Conservation (phyloP, 2,113 vertebrate genomes). For the Labeo catla region DNA sequence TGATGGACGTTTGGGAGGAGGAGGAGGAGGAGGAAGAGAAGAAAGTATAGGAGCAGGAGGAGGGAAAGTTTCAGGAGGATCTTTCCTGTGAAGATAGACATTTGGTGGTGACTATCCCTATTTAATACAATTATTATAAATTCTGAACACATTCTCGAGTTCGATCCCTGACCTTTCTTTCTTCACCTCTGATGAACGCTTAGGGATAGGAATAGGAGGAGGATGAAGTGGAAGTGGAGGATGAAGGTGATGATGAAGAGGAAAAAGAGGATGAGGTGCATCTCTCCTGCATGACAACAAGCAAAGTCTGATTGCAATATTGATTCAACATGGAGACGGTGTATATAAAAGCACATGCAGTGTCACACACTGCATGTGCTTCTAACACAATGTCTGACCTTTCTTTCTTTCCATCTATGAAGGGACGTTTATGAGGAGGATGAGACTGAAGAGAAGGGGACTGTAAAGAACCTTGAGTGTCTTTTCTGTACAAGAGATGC, state of each 20-base stretch:
- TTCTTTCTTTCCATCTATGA: slow-evolving; percentile 45
- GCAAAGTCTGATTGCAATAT: neutral
- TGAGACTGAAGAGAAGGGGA: slow-evolving; percentile 35
- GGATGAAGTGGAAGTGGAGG: slow-evolving; percentile 45
- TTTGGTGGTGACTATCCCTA: neutral
- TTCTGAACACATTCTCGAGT: neutral
- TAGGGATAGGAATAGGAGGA: slow-evolving; percentile 53
- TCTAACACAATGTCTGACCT: slow-evolving; percentile 2
- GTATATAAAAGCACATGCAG: neutral
- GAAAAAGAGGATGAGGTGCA: slow-evolving; percentile 7
- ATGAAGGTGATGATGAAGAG: slow-evolving; percentile 36
- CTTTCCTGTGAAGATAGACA: slow-evolving; percentile 45
- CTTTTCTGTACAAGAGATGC: slow-evolving; percentile 41
- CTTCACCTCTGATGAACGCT: slow-evolving; percentile 50
- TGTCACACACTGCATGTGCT: neutral
- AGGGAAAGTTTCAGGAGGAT: slow-evolving; percentile 33
- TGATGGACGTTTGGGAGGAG: slow-evolving; percentile 42
- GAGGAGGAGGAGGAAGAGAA: slow-evolving; percentile 6
- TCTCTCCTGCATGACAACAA: slow-evolving; percentile 50
- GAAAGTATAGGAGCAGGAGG: slow-evolving; percentile 43
- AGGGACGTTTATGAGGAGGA: slow-evolving; percentile 31
- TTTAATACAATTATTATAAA: neutral
- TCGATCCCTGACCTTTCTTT: slow-evolving; percentile 56
- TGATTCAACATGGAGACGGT: neutral
- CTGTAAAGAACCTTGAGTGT: slow-evolving; percentile 13